phyloP scores from a whole-genome alignment of 2,797 vertebrate species.

The Cyclura pinguis region DNA sequence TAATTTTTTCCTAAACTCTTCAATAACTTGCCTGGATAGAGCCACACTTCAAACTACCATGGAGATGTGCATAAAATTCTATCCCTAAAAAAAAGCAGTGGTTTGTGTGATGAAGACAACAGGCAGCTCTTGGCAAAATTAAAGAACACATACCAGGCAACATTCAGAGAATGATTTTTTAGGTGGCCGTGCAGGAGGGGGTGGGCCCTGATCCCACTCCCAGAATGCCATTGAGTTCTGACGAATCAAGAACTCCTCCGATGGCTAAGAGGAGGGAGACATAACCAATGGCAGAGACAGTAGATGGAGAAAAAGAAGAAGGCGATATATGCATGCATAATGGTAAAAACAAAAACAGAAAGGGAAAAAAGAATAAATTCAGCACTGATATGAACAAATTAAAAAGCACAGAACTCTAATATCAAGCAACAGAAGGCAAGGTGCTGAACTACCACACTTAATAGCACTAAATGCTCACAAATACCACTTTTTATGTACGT shows the following conservation, averaged over 20 bases:
- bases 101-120: conserved; percentile 56
- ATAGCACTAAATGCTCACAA: conserved; percentile 36
- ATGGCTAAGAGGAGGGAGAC: conserved; percentile 84
- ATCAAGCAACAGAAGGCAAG: conserved; percentile 5
- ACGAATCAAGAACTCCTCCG: conserved; percentile 86
- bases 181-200: conserved; percentile 88
- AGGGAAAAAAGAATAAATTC: conserved; percentile 46
- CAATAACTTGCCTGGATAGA: conserved; percentile 57
- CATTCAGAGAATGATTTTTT: conserved; percentile 95
- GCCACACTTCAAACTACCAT: conserved; percentile 61
- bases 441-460: conserved; percentile 64
- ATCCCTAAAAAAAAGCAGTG: conserved; percentile 28
- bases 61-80: conserved; percentile 15
- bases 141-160: conserved; percentile 93
- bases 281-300: conserved; percentile 70
- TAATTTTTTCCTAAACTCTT: too few species aligned
- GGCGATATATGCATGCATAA: conserved; percentile 79
- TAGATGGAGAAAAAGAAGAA: conserved; percentile 70
- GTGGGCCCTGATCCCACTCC: conserved; percentile 92
- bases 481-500: neutral
- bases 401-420: conserved; percentile 49
- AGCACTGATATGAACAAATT: conserved; percentile 49
- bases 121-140: conserved; percentile 75
- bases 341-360: conserved; percentile 56
- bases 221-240: conserved; percentile 95